Conservation (phyloP, 2,797 vertebrate species). For the Lateolabrax maculatus region DNA sequence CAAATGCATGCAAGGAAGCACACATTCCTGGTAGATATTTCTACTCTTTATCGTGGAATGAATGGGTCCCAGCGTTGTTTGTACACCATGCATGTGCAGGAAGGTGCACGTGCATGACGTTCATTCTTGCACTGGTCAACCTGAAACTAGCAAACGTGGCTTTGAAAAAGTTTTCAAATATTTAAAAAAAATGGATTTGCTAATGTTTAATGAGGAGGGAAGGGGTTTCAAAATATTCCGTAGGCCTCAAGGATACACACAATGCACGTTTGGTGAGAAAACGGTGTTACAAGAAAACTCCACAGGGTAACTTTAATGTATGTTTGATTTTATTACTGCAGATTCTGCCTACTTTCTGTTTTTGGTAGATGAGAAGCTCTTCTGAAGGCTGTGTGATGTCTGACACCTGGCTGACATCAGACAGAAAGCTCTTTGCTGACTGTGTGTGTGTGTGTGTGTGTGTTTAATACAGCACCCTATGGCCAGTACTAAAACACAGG, state of each 20-base stretch:
- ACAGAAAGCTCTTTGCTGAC: constrained; percentile 4
- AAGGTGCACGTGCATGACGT: not conserved
- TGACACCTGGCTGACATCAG: constrained; percentile 36
- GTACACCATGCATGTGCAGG: no score
- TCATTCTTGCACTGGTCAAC: not conserved
- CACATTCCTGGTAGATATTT: no score
- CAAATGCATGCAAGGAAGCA: no score
- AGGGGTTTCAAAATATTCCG: not conserved
- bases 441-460: not conserved
- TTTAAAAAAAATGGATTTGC: not conserved
- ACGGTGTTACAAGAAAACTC: not conserved
- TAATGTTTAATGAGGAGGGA: not conserved
- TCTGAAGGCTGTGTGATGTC: constrained; percentile 26
- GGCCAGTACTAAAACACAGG: constrained; percentile 46
- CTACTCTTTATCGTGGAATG: no score
- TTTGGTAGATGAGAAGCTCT: constrained; percentile 15
- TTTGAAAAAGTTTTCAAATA: not conserved
- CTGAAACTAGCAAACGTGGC: not conserved
- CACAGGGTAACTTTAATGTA: constrained; percentile 3
- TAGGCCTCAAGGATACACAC: constrained; percentile 4
- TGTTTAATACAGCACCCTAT: constrained; percentile 9
- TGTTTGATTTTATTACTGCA: constrained; percentile 1
- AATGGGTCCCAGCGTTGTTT: no score
- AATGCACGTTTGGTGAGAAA: not conserved
- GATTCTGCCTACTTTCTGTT: constrained; percentile 5